Evolutionary conservation across 1,140 invertebrate species (phyloP), one percentile per base, ranked within the genome.

Genomic region (Temnothorax nylanderi): DNA sequence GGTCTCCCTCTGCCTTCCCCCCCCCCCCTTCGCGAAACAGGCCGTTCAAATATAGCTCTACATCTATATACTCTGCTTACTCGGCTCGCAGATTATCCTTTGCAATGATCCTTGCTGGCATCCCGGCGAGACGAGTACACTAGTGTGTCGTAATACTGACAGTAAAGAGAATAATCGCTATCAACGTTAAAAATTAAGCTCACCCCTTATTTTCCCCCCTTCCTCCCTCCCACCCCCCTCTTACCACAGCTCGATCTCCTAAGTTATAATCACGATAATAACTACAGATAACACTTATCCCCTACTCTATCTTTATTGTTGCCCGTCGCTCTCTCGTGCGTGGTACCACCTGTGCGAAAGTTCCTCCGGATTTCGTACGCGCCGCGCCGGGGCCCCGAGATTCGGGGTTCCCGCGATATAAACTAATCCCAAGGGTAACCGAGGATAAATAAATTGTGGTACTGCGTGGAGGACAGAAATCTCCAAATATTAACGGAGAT

Each of bases 111-210:
- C 86, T 88, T 76, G 87, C 91, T 49, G 80, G 75, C 32, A 86
- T 91, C 72, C 77, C 89, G 87, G 77, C 93, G 91, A 94, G 92
- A 92, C 92, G 90, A 94, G 93, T 94, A 93, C 89, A 90, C 93
- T 94, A 94, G 92, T 93, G 92, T 93, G 92, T 93, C 88, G 92
- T 95, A 95, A 95, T 95, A 95, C 94, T 95, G 94, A 94, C 93
- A 94, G 94, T 95, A 94, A 95, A 95, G 94, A 95, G 94, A 84
- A 84, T 84, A 84, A 94, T 94, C 93, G 94, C 92, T 88, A 89
- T 86, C 32, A 67, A 89, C 51, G 49, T 91, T 88, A 90, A 91
- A 92, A 92, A 90, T 92, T 91, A 93, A 91, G 62, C 89, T 90
- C 89, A 11, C 89, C 34, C 32, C 60, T 16, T 47, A 34, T 32